Base-by-base conservation (phyloP, 2,888 invertebrate genomes). In the Lepidocyrtoides sp. region DNA sequence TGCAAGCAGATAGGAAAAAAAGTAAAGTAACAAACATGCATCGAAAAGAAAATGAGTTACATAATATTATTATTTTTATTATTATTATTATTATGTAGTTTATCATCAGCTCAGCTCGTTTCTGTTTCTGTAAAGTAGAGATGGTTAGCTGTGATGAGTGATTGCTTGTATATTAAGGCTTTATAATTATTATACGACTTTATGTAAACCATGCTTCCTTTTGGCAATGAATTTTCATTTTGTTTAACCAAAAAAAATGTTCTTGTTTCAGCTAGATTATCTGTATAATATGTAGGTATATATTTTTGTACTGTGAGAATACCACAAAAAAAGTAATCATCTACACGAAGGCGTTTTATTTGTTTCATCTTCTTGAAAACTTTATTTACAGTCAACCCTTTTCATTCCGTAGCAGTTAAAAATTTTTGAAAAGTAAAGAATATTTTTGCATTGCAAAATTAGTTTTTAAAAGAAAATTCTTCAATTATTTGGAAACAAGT, bases 61-160 rank as follows among this genome's bases (percentile, higher is more conserved):
- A 60, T 14, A 57, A 26, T 57, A 12, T 48, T 48, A n/a, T 48
- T 36, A 54, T 48, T 48, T 2, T 48, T 36, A 54, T 44, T 48
- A 41, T 69, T 75, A 44, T 75, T 72, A 29, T 57, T 32, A 51
- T 44, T 26, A 48, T 75, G 54, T 29, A 81, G 86, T 79, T 79
- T 83, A 75, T 89, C 83, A 83, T 89, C 75, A 75, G 66, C 36
- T 89, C 75, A 75, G 66, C 36, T 82, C 69, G 81, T 69, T 81
- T 26, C 20, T 54, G 63, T 54, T 36, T 32, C 32, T 69, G 36
- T 12, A 23, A 79, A 79, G 20, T 23, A 17, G 72, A 41, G 72
- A 8, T 72, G 72, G 41, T 29, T 83, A 20, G n/a, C 60, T 57
- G 75, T 75, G 89, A 7, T 90, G 90, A 90, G 90, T 85, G 89